phyloP scores from a whole-genome alignment of 2,113 vertebrate species.

The Gnathonemus longibarbis region DNA sequence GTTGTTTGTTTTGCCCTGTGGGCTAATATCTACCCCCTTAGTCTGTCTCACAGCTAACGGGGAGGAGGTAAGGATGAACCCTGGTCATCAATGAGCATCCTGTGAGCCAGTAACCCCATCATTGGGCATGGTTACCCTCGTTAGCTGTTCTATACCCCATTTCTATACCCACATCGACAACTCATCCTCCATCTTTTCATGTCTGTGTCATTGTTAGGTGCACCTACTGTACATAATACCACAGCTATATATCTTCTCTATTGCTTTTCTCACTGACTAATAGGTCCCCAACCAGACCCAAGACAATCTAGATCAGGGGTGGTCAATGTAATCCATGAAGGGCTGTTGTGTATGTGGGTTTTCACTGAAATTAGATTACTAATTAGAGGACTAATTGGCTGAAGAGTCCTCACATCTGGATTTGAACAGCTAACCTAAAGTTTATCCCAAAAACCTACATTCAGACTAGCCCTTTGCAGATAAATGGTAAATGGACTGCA shows the following conservation, averaged over 20 bases:
- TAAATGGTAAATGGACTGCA: no score
- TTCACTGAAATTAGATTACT: neutral
- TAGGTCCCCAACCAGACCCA: neutral
- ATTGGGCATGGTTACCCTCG: neutral
- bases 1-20: neutral
- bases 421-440: neutral
- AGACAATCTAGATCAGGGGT: neutral
- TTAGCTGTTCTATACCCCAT: neutral
- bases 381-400: neutral
- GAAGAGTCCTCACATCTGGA: neutral
- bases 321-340: neutral
- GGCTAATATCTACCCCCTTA: neutral
- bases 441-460: neutral
- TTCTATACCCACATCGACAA: neutral
- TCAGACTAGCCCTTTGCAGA: neutral
- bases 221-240: neutral
- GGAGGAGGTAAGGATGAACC: neutral
- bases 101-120: neutral
- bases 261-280: neutral
- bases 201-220: neutral
- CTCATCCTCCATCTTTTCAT: neutral
- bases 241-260: neutral
- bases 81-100: neutral
- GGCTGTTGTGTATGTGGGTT: neutral
- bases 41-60: neutral